Percentiles rank a stretch among this genome's conserved stretches.
These are phyloP conservation scores for Trichosurus vulpecula DNA, from an alignment of 2,797 vertebrate species.

Conservation along the genomic window DNA sequence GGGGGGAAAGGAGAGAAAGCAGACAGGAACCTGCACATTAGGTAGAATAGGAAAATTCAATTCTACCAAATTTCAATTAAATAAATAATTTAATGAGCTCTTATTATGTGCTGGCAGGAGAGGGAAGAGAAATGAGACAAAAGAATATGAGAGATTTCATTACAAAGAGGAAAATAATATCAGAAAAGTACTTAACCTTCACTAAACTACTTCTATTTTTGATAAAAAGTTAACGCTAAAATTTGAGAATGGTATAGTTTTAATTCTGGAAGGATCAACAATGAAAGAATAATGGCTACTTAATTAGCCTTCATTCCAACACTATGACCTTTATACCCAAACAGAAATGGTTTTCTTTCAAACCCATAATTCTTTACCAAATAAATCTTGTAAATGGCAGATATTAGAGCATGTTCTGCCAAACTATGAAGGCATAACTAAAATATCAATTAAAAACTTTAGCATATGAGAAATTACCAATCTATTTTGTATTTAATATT, in stretches of 20 bases:
- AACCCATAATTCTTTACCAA: neutral
- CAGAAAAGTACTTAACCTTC: neutral
- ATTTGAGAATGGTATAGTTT: neutral
- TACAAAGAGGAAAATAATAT: neutral
- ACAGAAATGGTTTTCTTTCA: neutral
- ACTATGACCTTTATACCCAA: neutral
- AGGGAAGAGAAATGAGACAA: neutral
- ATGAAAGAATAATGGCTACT: neutral
- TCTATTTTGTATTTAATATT: neutral
- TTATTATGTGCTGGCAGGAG: neutral
- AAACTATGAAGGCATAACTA: neutral
- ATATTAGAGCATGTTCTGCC: neutral
- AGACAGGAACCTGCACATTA: neutral
- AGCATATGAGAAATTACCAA: neutral
- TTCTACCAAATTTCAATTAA: neutral
- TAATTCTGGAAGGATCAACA: neutral
- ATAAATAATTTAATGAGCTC: neutral
- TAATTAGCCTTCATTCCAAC: neutral
- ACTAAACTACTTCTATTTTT: neutral
- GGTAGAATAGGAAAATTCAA: neutral
- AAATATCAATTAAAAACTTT: neutral
- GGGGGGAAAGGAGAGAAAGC: neutral
- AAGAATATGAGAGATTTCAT: neutral
- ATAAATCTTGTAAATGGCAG: neutral
- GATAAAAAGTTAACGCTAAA: neutral